These are phyloP conservation scores for Merluccius polli DNA, from an alignment of 2,797 vertebrate species.

Conservation along the genomic window DNA sequence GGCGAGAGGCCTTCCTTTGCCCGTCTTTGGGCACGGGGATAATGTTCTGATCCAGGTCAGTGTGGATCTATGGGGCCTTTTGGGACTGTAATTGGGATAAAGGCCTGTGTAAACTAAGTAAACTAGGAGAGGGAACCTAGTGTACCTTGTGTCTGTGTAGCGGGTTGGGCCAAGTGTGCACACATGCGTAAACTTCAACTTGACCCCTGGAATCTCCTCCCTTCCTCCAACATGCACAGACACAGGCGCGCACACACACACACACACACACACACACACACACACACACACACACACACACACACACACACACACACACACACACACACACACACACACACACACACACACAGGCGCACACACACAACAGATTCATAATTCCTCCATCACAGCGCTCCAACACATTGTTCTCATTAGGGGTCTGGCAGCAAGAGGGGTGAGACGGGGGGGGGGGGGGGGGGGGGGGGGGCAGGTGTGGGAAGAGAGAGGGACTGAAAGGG, in stretches of 20 bases:
- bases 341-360: neutral
- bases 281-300: slow-evolving; percentile 6
- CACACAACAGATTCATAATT: neutral
- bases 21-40: neutral
- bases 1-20: neutral
- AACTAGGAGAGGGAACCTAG: neutral
- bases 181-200: slow-evolving; percentile 4
- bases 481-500: slow-evolving; percentile 7
- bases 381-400: slow-evolving; percentile 5
- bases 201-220: neutral
- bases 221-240: neutral
- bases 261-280: slow-evolving; percentile 1
- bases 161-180: neutral
- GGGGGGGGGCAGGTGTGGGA: slow-evolving; percentile 9
- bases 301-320: slow-evolving; percentile 2
- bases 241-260: slow-evolving; percentile 16
- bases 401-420: slow-evolving; percentile 65
- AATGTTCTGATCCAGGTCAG: neutral
- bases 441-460: slow-evolving; percentile 1
- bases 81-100: neutral
- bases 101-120: neutral
- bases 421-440: slow-evolving; percentile 37
- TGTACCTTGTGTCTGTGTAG: neutral
- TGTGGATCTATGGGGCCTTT: neutral
- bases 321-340: slow-evolving; percentile 15